phyloP scores from a whole-genome alignment of 2,113 vertebrate genomes.

The Leiothrix lutea region DNA sequence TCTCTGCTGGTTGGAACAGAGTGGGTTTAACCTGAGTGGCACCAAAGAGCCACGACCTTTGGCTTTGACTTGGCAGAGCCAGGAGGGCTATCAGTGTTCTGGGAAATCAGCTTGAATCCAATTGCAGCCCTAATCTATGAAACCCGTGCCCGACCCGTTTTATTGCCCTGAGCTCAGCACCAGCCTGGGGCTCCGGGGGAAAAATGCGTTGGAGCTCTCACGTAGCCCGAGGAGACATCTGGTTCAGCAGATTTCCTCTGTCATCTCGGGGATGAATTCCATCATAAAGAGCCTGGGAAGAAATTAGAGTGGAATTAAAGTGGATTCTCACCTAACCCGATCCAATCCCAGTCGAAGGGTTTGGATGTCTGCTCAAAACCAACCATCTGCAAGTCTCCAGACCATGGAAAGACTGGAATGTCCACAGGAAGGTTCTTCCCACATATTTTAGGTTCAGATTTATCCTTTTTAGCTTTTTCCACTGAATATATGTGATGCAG shows the following conservation, averaged over 20 bases:
- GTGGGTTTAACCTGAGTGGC: neutral
- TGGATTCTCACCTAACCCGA: neutral
- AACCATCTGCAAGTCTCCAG: neutral
- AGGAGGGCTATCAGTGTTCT: conserved; percentile 10
- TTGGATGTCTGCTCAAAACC: neutral
- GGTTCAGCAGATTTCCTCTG: neutral
- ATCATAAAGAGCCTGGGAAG: neutral
- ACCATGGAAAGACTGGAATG: neutral
- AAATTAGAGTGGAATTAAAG: neutral
- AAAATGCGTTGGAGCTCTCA: neutral
- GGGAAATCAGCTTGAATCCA: neutral
- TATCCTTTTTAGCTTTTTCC: neutral
- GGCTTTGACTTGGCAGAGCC: neutral
- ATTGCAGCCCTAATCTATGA: conserved; percentile 15
- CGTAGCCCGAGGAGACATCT: neutral
- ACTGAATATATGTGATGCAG: neutral
- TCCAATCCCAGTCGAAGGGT: neutral
- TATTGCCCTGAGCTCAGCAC: conserved; percentile 32
- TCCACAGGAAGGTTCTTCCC: neutral
- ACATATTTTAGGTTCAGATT: neutral
- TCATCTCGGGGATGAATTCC: neutral
- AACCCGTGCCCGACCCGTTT: neutral
- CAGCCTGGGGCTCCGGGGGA: neutral
- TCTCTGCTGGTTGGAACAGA: neutral
- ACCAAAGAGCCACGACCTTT: conserved; percentile 4